phyloP scores from a whole-genome alignment of 2,888 invertebrate species.

The Campoletis raptor region DNA sequence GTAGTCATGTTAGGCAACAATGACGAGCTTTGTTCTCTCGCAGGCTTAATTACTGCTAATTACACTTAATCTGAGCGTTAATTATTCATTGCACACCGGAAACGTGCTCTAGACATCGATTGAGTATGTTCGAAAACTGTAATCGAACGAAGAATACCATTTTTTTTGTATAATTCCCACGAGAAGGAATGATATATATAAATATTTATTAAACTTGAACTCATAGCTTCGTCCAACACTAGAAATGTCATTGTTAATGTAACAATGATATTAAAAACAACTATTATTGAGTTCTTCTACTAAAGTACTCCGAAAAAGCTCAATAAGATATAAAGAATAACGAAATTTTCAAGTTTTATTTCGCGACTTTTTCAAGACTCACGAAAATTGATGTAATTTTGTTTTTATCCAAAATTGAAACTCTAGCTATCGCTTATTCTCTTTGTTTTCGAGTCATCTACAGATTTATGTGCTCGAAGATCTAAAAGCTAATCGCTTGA shows the following conservation, averaged over 20 bases:
- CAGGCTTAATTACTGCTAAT: constrained; percentile 71
- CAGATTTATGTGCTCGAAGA: background rate
- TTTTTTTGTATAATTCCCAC: background rate
- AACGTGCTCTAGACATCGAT: constrained; percentile 48
- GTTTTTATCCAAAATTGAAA: no score
- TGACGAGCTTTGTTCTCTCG: constrained; percentile 42
- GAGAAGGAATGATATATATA: background rate
- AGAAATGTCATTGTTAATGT: no score
- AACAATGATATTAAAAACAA: no score
- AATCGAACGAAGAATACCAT: constrained; percentile 15
- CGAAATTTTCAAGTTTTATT: no score
- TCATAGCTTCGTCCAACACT: no score
- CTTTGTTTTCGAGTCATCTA: background rate
- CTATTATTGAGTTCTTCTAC: no score
- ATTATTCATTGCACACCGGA: constrained; percentile 65
- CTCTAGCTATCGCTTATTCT: no score
- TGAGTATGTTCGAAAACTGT: constrained; percentile 49
- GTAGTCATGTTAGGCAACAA: constrained; percentile 47
- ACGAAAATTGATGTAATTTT: no score
- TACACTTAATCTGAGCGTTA: constrained; percentile 72
- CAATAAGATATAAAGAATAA: no score
- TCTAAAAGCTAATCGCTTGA: background rate
- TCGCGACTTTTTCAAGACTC: no score
- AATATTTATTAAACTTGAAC: background rate
- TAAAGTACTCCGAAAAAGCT: no score